Percentiles rank a stretch among this genome's conserved stretches.
Conservation (phyloP, 2,797 vertebrate species). For the Sebastes matsubarae region DNA sequence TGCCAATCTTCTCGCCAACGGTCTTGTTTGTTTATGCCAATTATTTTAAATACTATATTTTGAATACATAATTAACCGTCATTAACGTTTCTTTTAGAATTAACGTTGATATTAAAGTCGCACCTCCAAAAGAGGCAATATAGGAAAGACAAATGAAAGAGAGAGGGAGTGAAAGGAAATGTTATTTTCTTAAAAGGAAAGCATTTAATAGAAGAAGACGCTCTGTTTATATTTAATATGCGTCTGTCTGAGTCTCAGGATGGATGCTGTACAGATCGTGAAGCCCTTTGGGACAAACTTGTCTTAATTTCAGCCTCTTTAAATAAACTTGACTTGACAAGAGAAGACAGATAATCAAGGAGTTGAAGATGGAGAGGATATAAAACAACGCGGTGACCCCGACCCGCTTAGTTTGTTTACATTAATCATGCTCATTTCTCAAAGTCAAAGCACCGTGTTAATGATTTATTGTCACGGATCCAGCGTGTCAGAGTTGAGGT, state of each 20-base stretch:
- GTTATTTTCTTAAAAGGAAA: not conserved
- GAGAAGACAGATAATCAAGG: not conserved
- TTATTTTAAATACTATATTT: not conserved
- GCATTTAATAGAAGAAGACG: not conserved
- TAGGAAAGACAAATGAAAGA: not conserved
- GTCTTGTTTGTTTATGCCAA: constrained; percentile 15
- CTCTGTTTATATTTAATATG: not conserved
- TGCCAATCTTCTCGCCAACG: not conserved
- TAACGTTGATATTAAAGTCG: not conserved
- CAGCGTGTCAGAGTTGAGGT: not conserved
- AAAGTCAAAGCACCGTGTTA: not conserved
- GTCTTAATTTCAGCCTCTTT: not conserved
- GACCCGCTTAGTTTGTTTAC: constrained; percentile 5
- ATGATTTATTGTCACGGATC: constrained; percentile 11
- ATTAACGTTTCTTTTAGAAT: not conserved
- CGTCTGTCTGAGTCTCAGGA: not conserved
- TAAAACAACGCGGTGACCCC: constrained; percentile 19
- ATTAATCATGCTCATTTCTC: constrained; percentile 17
- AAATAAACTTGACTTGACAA: constrained; percentile 12
- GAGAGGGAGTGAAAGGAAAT: not conserved
- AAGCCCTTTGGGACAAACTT: constrained; percentile 2
- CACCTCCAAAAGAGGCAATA: not conserved
- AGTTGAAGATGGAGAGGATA: not conserved
- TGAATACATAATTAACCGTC: not conserved
- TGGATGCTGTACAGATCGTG: not conserved